These are phyloP conservation scores for Papilio polytes DNA, from an alignment of 1,140 invertebrate species.

Conservation along the genomic window DNA sequence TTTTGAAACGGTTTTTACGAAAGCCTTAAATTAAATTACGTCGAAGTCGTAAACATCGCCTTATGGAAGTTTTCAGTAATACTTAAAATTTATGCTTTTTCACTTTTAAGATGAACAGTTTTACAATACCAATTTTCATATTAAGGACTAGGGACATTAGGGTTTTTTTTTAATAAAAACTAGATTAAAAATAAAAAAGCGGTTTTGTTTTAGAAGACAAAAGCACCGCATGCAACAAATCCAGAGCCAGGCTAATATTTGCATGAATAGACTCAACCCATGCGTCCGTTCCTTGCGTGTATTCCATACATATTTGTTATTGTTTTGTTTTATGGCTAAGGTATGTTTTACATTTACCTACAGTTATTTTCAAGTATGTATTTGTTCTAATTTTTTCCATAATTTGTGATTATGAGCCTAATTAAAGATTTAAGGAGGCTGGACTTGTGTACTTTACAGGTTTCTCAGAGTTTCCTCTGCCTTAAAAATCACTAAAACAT, in stretches of 20 bases:
- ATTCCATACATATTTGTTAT: background rate
- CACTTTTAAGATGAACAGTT: no score
- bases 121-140: no score
- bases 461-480: no score
- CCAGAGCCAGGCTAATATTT: constrained; percentile 15
- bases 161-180: background rate
- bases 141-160: no score
- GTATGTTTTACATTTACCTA: no score
- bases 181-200: background rate
- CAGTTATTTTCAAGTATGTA: no score
- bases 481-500: no score
- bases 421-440: no score
- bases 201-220: constrained; percentile 23
- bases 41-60: background rate
- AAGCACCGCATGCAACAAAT: constrained; percentile 9
- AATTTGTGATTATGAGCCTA: no score
- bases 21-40: background rate
- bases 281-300: constrained; percentile 4
- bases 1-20: background rate
- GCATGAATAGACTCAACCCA: background rate
- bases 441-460: no score
- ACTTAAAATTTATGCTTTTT: background rate
- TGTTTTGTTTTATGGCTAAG: no score
- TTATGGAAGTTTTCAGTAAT: background rate
- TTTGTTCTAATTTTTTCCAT: no score